Evolutionary conservation across 2,797 vertebrate genomes (phyloP).

Genomic region (Pantherophis vulpinus): DNA sequence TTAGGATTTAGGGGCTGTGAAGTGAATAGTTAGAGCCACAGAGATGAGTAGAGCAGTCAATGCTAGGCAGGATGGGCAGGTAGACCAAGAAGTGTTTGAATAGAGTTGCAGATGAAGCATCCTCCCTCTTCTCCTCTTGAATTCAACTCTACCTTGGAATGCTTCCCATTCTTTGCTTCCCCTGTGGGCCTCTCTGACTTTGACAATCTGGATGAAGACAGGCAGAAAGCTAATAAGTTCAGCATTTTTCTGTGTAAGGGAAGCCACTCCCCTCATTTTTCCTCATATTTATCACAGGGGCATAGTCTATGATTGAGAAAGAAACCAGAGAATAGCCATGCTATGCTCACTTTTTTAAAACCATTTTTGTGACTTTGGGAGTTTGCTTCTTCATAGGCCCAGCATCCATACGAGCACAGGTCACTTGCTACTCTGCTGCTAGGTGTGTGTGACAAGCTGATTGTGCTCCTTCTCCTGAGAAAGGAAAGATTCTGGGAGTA

Average conservation of each 20-base stretch:
- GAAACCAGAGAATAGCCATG: background rate
- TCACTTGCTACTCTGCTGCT: background rate
- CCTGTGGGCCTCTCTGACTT: background rate
- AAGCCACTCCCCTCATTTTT: background rate
- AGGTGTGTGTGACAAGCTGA: background rate
- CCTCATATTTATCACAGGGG: background rate
- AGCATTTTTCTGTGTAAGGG: background rate
- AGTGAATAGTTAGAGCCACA: background rate
- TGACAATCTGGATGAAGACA: background rate
- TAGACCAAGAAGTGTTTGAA: background rate
- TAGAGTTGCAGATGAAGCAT: background rate
- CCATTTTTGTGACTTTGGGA: too few relatives aligned
- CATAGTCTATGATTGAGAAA: background rate
- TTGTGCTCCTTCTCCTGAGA: background rate
- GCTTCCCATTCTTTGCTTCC: background rate
- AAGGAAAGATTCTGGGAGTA: background rate
- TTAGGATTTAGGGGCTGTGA: background rate
- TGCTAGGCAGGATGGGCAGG: background rate
- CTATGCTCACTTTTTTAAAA: too few relatives aligned
- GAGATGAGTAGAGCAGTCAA: background rate
- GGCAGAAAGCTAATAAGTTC: background rate
- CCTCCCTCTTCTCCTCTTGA: background rate
- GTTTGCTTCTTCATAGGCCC: background rate
- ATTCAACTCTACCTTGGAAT: background rate
- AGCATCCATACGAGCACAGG: background rate